Percentiles rank a stretch among this genome's conserved stretches.
Evolutionary conservation across 2,888 invertebrate species (phyloP).

Genomic region (Cylloceria caligata): DNA sequence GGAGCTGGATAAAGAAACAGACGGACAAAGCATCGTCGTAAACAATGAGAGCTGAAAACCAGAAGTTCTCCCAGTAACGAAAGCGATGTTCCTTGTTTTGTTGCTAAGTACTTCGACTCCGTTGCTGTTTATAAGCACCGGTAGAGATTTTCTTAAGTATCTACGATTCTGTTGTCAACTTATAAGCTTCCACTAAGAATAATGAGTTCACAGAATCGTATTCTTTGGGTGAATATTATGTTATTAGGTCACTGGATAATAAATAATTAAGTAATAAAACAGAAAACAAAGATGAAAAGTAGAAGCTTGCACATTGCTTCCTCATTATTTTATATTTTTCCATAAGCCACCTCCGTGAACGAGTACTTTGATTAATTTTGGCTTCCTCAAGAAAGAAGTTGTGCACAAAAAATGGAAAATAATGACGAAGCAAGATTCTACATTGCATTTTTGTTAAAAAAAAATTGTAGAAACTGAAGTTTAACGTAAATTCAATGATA

Average conservation of each 20-base stretch:
- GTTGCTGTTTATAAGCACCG: conserved; percentile 5
- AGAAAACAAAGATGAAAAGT: no score
- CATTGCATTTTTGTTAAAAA: no score
- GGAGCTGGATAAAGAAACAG: not conserved
- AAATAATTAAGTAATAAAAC: not conserved
- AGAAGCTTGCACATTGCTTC: no score
- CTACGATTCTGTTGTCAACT: not conserved
- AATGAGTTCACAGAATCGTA: not conserved
- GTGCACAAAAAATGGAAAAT: no score
- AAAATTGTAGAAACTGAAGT: no score
- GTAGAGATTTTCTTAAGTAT: conserved; percentile 19
- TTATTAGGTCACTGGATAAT: not conserved
- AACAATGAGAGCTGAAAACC: conserved; percentile 42
- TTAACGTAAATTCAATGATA: no score
- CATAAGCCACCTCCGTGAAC: no score
- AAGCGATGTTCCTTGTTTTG: conserved; percentile 33
- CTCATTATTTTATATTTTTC: no score
- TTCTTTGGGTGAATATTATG: not conserved
- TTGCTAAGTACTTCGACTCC: not conserved
- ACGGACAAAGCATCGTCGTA: conserved; percentile 36
- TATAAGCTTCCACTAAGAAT: not conserved
- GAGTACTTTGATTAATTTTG: no score
- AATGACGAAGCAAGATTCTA: no score
- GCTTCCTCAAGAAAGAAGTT: no score
- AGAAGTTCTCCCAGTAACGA: conserved; percentile 19